Conservation (phyloP, 1,140 invertebrate species). For the Adoxophyes honmai region DNA sequence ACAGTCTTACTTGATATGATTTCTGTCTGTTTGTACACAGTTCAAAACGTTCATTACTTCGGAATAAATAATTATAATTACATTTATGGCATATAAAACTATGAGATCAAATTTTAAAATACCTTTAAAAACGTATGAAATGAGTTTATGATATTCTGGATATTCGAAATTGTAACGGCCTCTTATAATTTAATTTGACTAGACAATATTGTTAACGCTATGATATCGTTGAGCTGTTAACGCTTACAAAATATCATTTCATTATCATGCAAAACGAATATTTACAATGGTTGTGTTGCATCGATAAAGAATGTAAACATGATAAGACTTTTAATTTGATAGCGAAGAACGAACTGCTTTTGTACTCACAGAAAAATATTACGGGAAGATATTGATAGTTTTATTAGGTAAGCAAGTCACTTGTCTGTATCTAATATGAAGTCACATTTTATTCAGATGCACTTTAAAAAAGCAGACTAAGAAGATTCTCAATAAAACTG, state of each 20-base stretch:
- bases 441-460: too few relatives aligned
- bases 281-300: constrained; percentile 42
- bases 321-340: not conserved
- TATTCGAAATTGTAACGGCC: constrained; percentile 32
- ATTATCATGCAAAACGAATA: constrained; percentile 59
- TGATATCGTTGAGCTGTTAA: constrained; percentile 68
- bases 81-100: constrained; percentile 12
- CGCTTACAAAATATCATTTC: constrained; percentile 45
- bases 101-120: constrained; percentile 12
- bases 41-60: constrained; percentile 30
- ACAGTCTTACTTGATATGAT: constrained; percentile 43
- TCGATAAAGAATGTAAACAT: constrained; percentile 6
- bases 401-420: too few relatives aligned
- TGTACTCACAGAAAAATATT: not conserved
- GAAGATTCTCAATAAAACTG: too few relatives aligned
- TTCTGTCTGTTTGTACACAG: constrained; percentile 48
- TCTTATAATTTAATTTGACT: constrained; percentile 51
- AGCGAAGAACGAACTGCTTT: too few relatives aligned
- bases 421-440: too few relatives aligned
- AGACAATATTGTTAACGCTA: constrained; percentile 54
- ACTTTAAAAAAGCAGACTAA: too few relatives aligned
- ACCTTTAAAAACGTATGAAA: constrained; percentile 4
- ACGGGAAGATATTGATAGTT: too few relatives aligned
- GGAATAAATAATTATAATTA: constrained; percentile 12
- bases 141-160: not conserved